Conservation (phyloP, 2,113 vertebrate species). For the Leptobrachium leishanense region DNA sequence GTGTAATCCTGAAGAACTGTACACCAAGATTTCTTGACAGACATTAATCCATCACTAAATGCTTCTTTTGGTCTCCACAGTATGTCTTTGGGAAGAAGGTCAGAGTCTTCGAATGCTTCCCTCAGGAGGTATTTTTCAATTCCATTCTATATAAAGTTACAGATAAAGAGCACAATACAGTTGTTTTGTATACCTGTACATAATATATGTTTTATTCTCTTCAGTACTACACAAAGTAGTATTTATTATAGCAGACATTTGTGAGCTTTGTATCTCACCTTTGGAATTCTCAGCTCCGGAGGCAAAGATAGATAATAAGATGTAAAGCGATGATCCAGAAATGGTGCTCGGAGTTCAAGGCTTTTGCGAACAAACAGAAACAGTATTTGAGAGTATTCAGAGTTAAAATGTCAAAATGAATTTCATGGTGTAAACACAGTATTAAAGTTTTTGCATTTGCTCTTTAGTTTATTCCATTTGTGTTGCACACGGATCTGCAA, state of each 20-base stretch:
- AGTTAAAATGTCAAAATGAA: no score
- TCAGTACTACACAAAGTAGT: background rate
- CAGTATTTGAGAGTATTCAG: background rate
- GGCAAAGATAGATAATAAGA: conserved; percentile 89
- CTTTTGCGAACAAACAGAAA: conserved; percentile 58
- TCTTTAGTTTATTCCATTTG: no score
- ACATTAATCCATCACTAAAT: conserved; percentile 89
- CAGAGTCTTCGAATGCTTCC: conserved; percentile 79
- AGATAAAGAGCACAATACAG: background rate
- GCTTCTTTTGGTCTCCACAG: conserved; percentile 94
- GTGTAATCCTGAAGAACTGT: conserved; percentile 83
- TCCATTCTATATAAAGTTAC: conserved; percentile 71
- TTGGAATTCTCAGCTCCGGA: conserved; percentile 80
- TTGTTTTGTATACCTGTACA: background rate
- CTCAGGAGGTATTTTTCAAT: conserved; percentile 91
- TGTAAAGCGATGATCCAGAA: conserved; percentile 91
- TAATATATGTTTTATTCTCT: background rate
- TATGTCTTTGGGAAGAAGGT: conserved; percentile 87
- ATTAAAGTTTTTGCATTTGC: no score
- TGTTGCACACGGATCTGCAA: no score
- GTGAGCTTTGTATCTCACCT: conserved; percentile 62
- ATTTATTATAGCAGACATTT: background rate
- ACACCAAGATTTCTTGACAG: conserved; percentile 92
- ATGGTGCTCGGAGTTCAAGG: conserved; percentile 91
- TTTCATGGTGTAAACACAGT: no score